phyloP scores from a whole-genome alignment of 2,888 invertebrate genomes.

The Dendrolimus houi region DNA sequence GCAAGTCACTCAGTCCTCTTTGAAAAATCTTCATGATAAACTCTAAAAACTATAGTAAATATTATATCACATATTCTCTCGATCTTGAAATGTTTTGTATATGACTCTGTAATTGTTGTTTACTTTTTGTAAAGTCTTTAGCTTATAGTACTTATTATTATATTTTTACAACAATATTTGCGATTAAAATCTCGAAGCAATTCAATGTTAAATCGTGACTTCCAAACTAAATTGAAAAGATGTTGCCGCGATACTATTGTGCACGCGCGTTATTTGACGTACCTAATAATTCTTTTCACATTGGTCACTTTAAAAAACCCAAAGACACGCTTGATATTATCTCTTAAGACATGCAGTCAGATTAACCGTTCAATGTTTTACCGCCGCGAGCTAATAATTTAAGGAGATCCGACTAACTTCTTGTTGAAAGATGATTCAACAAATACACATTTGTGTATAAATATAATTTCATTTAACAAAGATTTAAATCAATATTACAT shows the following conservation, averaged over 20 bases:
- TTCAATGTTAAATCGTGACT: constrained; percentile 8
- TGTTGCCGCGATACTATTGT: not conserved
- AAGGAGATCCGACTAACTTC: not conserved
- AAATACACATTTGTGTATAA: no score
- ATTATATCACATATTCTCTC: no score
- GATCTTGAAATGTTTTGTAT: no score
- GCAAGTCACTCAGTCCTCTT: constrained; percentile 26
- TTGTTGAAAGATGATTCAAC: no score
- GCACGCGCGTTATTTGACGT: not conserved
- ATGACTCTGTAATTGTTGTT: not conserved
- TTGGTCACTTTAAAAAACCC: not conserved
- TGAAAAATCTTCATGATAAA: not conserved
- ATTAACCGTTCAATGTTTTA: not conserved
- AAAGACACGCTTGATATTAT: not conserved
- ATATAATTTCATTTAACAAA: no score
- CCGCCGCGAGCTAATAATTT: constrained; percentile 8
- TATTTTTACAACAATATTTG: not conserved
- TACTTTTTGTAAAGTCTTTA: not conserved
- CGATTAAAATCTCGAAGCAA: not conserved
- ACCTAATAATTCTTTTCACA: not conserved
- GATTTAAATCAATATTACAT: no score
- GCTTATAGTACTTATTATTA: not conserved
- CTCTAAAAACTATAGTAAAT: no score
- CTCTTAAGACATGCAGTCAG: not conserved
- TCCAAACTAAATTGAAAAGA: constrained; percentile 13